Evolutionary conservation across 1,140 invertebrate genomes (phyloP).

Genomic region (Formica selysi): DNA sequence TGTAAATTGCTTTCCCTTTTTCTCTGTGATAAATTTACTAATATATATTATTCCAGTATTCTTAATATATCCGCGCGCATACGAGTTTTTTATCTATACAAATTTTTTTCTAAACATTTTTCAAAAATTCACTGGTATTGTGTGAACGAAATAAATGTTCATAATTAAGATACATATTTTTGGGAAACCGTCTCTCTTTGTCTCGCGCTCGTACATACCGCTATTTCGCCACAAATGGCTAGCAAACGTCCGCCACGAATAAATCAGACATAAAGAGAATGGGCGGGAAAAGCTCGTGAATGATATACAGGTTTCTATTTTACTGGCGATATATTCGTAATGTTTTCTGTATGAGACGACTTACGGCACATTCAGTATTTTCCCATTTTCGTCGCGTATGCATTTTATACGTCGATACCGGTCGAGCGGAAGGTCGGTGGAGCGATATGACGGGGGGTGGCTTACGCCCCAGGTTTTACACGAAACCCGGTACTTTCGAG

Average conservation of each 20-base stretch:
- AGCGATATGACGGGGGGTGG: conserved; percentile 12
- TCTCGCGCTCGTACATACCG: conserved; percentile 21
- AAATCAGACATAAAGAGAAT: conserved; percentile 56
- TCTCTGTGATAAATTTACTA: background rate
- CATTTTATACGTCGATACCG: conserved; percentile 60
- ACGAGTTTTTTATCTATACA: too few species aligned
- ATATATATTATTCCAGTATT: background rate
- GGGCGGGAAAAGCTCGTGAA: conserved; percentile 35
- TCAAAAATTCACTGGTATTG: background rate
- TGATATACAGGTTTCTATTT: conserved; percentile 58
- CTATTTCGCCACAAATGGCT: background rate
- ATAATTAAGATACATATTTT: conserved; percentile 3
- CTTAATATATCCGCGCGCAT: background rate
- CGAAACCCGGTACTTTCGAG: conserved; percentile 19
- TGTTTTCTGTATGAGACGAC: conserved; percentile 58
- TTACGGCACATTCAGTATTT: conserved; percentile 54
- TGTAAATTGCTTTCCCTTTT: background rate
- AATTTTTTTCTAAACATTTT: background rate
- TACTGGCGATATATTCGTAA: conserved; percentile 47
- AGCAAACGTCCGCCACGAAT: conserved; percentile 31
- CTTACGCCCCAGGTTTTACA: conserved; percentile 50
- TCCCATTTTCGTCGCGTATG: conserved; percentile 59
- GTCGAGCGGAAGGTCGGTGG: conserved; percentile 1
- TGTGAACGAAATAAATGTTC: too few species aligned
- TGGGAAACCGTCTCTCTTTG: background rate